Evolutionary conservation across 2,888 invertebrate genomes (phyloP), one percentile per base, ranked within the genome.

Genomic region (Diaprepes abbreviatus): DNA sequence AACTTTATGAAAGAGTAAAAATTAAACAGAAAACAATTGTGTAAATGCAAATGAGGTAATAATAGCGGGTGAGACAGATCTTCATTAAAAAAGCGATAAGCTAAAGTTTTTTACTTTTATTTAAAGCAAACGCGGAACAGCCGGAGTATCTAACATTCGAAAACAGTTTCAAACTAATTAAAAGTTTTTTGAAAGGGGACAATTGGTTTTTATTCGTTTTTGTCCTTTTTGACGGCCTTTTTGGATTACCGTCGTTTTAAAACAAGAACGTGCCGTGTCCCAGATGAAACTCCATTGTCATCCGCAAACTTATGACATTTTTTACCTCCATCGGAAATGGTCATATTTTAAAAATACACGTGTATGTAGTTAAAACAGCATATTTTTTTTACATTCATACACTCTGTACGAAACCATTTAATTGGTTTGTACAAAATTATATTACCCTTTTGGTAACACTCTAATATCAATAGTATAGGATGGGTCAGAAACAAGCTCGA

Each of bases 101-200:
- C 28, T 7, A 10, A 28, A 58, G 24, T 59, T 43, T 59, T 58
- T 55, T 28, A 33, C 14, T 59, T 43, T 43, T 59, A 59, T 43
- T 59, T 9, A 9, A 48, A 14, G 19, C 14, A 38, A 38, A 54
- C 19, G 28, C 19, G 19, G 54, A 55, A 55, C 36, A 28, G 54
- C 36, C 21, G 55, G 21, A 38, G 36, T 55, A 38, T 55, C 45
- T 16, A 45, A 16, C 40, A 45, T 59, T 59, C 17, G 14, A 40
- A 43, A 21, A 31, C 33, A 48, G 59, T 60, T 45, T 28, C 48
- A 60, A 60, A 60, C 59, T 60, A 60, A 60, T 60, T 60, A 60
- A 60, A 60, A 60, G 59, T 60, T 60, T 60, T 31, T 60, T 60
- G n/a, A 60, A 60, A 7, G 43, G 19, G 12, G 43, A 60, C 59